These are phyloP conservation scores for Macquaria ambigua DNA, from an alignment of 2,113 vertebrate genomes.

Conservation along the genomic window DNA sequence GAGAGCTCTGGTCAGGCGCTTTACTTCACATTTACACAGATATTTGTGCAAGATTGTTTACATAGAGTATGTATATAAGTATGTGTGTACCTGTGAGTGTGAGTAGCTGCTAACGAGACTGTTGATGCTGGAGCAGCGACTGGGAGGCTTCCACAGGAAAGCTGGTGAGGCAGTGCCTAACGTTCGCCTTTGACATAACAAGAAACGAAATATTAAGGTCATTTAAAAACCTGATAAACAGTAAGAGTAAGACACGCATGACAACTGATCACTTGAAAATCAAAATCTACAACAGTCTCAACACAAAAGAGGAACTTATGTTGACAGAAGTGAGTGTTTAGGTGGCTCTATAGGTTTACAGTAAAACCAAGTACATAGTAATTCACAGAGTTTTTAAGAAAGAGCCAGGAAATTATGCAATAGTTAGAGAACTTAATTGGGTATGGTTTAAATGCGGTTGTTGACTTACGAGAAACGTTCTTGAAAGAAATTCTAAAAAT, in stretches of 20 bases:
- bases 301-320: not conserved
- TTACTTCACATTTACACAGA: not conserved
- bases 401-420: not conserved
- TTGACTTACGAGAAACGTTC: not conserved
- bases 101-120: conserved; percentile 92
- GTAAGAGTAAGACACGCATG: not conserved
- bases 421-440: not conserved
- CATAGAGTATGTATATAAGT: not conserved
- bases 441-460: not conserved
- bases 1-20: not conserved
- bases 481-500: not conserved
- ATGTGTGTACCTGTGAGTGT: conserved; percentile 64
- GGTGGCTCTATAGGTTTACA: no score
- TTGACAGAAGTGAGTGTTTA: not conserved
- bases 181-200: conserved; percentile 85
- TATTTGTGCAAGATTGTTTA: not conserved
- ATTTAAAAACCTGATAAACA: not conserved
- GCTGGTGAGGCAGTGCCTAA: conserved; percentile 84
- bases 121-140: conserved; percentile 95
- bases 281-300: not conserved
- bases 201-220: conserved; percentile 13
- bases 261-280: not conserved
- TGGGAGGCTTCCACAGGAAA: conserved; percentile 91
- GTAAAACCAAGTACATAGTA: not conserved
- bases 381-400: not conserved